These are phyloP conservation scores for Melanostoma scalare DNA, from an alignment of 2,888 invertebrate species.

Conservation along the genomic window DNA sequence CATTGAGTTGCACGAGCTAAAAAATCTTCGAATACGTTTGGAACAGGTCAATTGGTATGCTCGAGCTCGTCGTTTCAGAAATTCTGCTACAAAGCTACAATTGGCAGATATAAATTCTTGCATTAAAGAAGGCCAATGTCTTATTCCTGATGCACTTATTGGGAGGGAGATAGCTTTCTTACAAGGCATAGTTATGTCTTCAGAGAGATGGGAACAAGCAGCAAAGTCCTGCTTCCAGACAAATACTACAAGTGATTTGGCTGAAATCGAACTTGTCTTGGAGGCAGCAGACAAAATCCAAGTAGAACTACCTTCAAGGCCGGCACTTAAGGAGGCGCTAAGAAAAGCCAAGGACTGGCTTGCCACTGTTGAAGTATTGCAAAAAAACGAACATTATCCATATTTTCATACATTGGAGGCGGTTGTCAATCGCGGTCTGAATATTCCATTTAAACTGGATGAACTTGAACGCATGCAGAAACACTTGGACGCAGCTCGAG, in stretches of 20 bases:
- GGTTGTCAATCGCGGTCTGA: constrained; percentile 89
- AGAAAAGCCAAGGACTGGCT: constrained; percentile 81
- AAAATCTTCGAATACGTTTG: constrained; percentile 86
- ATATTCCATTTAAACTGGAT: constrained; percentile 90
- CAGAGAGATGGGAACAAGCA: constrained; percentile 81
- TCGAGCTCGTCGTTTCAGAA: constrained; percentile 84
- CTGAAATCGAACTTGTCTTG: constrained; percentile 79
- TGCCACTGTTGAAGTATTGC: constrained; percentile 86
- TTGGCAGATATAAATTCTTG: constrained; percentile 83
- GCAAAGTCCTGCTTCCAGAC: constrained; percentile 82
- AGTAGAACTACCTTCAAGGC: constrained; percentile 89
- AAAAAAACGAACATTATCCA: constrained; percentile 91
- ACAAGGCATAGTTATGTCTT: constrained; percentile 83
- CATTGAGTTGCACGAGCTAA: constrained; percentile 92
- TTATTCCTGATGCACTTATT: constrained; percentile 86
- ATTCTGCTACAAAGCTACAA: constrained; percentile 81
- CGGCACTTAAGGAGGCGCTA: constrained; percentile 87
- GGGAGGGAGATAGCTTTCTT: constrained; percentile 88
- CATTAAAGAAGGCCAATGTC: constrained; percentile 86
- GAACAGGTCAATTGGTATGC: constrained; percentile 90
- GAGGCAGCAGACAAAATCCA: constrained; percentile 90
- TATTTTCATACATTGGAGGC: constrained; percentile 93
- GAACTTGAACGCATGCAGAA: constrained; percentile 90
- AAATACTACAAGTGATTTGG: constrained; percentile 78
- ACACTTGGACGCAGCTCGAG: constrained; percentile 89